Conservation (phyloP, 2,797 vertebrate species). For the Pogoniulus pusillus region DNA sequence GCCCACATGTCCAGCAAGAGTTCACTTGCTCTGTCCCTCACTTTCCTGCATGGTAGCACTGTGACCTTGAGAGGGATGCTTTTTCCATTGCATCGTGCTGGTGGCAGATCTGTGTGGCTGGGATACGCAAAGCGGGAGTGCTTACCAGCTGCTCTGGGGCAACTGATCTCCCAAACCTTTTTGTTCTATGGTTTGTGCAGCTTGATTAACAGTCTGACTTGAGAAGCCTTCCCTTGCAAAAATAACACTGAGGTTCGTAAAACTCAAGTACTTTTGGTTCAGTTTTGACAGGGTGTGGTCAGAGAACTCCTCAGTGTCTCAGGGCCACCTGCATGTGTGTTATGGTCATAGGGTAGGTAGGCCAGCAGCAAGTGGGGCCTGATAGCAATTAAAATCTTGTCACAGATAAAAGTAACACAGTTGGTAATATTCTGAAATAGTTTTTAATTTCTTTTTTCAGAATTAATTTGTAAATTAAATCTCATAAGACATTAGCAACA, state of each 20-base stretch:
- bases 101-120: neutral
- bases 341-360: neutral
- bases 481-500: neutral
- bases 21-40: neutral
- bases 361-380: neutral
- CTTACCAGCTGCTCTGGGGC: neutral
- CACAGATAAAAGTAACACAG: neutral
- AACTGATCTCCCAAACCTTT: neutral
- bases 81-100: neutral
- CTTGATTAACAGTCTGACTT: neutral
- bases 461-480: neutral
- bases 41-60: neutral
- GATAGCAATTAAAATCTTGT: neutral
- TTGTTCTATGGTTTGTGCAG: neutral
- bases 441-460: neutral
- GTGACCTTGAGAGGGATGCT: neutral
- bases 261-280: neutral
- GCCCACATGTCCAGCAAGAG: accelerated
- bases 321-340: neutral
- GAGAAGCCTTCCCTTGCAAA: neutral
- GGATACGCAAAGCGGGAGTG: neutral
- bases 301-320: neutral
- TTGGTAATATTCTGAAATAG: neutral
- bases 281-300: neutral
- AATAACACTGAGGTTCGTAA: neutral